Evolutionary conservation across 2,888 invertebrate species (phyloP), one percentile per base, ranked within the genome.

Genomic region (Leptopilina myrica): DNA sequence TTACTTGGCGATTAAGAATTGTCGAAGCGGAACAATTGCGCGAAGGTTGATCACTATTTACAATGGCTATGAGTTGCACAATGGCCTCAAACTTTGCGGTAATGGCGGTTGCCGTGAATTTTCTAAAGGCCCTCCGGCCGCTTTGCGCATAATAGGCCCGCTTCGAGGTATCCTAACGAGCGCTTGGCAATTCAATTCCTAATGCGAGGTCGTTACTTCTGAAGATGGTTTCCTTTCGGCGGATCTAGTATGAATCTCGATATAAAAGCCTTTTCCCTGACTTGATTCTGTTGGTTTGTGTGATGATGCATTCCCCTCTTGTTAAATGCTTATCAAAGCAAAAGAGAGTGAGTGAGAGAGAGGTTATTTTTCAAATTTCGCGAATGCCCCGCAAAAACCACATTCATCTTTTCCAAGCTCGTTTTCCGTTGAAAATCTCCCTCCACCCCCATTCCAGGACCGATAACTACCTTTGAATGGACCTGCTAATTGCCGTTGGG

Each of bases 141-240:
- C 82, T 78, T 77, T 76, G 75, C 77, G 80, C 83, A 87, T 87
- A 88, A 88, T 88, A 86, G 85, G 84, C 86, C 80, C 76, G 80
- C 79, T 73, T 78, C 78, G 84, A 84, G 79, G 83, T 84, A 84
- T 81, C 87, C 88, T 87, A 88, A 89, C 87, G 88, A 89, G 87
- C 86, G 83, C 84, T 86, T 84, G 84, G 86, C 86, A 86, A 89
- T 89, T 89, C 88, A 89, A 87, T 88, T 86, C 81, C 87, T 87
- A 88, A 88, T 87, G 88, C 86, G 82, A 80, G 86, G 84, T 87
- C 88, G 86, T 88, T 88, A 88, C 85, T 86, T 84, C 84, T 77
- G 81, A 82, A 81, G 81, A 83, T 78, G 79, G 80, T 82, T 84
- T 78, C 79, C 81, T 80, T 80, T 81, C 66, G 69, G 12, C n/a